Conservation (phyloP, 2,888 invertebrate genomes). For the Serripes groenlandicus region DNA sequence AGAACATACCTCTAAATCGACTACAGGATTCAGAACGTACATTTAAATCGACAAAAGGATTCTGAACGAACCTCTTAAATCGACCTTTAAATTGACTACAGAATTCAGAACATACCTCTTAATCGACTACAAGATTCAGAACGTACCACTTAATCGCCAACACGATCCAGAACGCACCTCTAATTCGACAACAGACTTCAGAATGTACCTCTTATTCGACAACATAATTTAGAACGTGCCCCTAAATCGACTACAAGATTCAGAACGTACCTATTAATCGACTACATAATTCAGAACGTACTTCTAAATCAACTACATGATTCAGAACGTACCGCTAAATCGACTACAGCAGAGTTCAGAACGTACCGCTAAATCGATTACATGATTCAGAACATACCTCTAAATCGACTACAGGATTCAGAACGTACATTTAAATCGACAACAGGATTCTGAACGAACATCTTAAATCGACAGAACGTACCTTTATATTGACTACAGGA, state of each 20-base stretch:
- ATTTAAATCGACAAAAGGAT: constrained; percentile 56
- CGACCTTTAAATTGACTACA: too few species aligned
- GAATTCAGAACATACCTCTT: constrained; percentile 50
- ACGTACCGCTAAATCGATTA: constrained; percentile 55
- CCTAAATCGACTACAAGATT: constrained; percentile 54
- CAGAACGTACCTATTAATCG: constrained; percentile 48
- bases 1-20: constrained; percentile 54
- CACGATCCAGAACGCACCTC: constrained; percentile 48
- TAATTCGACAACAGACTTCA: constrained; percentile 50
- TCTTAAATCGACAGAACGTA: constrained; percentile 55
- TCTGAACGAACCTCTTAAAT: constrained; percentile 45
- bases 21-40: constrained; percentile 43
- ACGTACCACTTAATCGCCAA: constrained; percentile 54
- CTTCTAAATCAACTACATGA: constrained; percentile 56
- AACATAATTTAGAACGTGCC: constrained; percentile 40
- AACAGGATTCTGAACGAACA: constrained; percentile 43
- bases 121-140: constrained; percentile 46
- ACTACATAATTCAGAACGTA: constrained; percentile 41
- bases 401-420: constrained; percentile 51
- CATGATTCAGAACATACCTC: constrained; percentile 48
- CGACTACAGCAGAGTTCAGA: constrained; percentile 45
- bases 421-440: constrained; percentile 55
- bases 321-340: constrained; percentile 50
- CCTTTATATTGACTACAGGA: constrained; percentile 36
- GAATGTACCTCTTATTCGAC: constrained; percentile 54